Base-by-base conservation (phyloP, 2,888 invertebrate genomes). In the Ornithoptera priamus region DNA sequence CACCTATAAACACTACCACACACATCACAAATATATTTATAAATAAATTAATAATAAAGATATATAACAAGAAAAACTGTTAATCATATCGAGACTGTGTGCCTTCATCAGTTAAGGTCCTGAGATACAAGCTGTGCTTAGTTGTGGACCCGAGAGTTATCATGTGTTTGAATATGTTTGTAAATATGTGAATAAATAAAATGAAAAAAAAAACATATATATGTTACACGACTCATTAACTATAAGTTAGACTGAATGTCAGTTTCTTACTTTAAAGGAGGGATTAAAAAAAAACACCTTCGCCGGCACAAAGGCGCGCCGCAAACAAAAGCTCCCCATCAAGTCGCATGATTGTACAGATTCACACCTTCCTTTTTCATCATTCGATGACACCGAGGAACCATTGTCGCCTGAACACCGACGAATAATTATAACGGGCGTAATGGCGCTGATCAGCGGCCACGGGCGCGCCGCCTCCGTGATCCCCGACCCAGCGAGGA, bases 321-420 rank as follows among this genome's bases (percentile, higher is more conserved):
- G 58, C 72, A 69, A 68, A 72, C 72, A 72, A 70, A 72, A 61
- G 67, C 36, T 58, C 70, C 70, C 70, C 72, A 72, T 72, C 72
- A 72, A 24, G 18, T 42, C 39, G 67, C 67, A 67, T 72, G 72
- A 72, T 64, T 66, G 56, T 63, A 69, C 72, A 72, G 56, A 69
- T 66, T 68, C 63, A 63, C 68, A 63, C 58, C 50, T 10, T 10
- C 39, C 65, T 72, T 68, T 69, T 20, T 66, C 68, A 68, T 70
- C 65, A 64, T 64, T 68, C 69, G 72, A 75, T 75, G 76, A 76
- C 76, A 72, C 69, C 57, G 71, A 71, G 70, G 69, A 71, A 68
- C 67, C 69, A 75, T 74, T 74, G 75, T 74, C 74, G 71, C 73
- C 59, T 68, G 64, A n/a, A 57, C 57, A 62, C 62, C 60, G 67